Evolutionary conservation across 2,113 vertebrate genomes (phyloP).

Genomic region (Heterotis niloticus): DNA sequence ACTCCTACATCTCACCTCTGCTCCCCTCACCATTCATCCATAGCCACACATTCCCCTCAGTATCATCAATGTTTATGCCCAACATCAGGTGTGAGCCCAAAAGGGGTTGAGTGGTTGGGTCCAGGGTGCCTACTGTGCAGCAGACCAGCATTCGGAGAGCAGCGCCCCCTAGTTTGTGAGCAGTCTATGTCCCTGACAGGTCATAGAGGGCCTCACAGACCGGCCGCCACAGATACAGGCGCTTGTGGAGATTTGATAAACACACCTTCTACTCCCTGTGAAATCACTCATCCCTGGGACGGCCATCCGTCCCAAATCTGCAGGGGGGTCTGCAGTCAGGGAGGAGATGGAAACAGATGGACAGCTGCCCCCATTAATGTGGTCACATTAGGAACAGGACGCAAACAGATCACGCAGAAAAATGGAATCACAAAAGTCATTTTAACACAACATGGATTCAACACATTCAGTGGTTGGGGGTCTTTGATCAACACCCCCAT

Average conservation of each 20-base stretch:
- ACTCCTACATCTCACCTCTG: slow-evolving; percentile 76
- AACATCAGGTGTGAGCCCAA: slow-evolving; percentile 53
- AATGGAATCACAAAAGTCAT: slow-evolving; percentile 51
- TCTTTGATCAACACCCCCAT: no score
- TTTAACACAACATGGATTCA: slow-evolving; percentile 44
- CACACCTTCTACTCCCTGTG: neutral
- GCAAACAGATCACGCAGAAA: no score
- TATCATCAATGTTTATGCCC: no score
- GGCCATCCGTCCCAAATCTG: neutral
- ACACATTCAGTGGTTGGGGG: no score
- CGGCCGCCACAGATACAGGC: no score
- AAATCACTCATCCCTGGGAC: neutral
- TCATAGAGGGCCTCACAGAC: no score
- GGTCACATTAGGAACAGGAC: slow-evolving; percentile 47
- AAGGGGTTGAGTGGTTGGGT: slow-evolving; percentile 43
- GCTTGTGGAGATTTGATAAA: neutral
- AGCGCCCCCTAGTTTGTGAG: slow-evolving; percentile 58
- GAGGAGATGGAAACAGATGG: neutral
- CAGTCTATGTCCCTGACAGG: no score
- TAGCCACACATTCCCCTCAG: slow-evolving; percentile 82
- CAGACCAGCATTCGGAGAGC: no score
- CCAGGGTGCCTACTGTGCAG: slow-evolving; percentile 82
- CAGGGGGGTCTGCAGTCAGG: neutral
- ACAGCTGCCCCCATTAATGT: slow-evolving; percentile 56
- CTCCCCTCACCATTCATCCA: slow-evolving; percentile 77